phyloP scores from a whole-genome alignment of 2,888 invertebrate species.

The Cataglyphis albicans region DNA sequence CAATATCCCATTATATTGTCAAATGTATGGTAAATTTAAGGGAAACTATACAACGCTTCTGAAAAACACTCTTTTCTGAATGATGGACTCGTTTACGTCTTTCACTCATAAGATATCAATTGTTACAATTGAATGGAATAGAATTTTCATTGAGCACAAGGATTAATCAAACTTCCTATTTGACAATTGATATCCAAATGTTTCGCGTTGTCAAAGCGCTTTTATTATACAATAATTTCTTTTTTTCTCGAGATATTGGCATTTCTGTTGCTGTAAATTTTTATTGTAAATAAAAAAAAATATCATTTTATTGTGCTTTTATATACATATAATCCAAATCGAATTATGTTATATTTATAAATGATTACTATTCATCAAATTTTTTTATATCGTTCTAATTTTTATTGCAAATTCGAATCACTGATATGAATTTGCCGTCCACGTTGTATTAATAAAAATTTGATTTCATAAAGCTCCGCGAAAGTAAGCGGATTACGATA shows the following conservation, averaged over 20 bases:
- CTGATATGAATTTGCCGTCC: not conserved
- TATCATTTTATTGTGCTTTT: not conserved
- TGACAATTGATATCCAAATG: slow-evolving; percentile 21
- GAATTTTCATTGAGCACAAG: slow-evolving; percentile 41
- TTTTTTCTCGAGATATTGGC: not conserved
- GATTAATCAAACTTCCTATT: not conserved
- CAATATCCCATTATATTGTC: not conserved
- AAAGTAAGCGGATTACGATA: slow-evolving; percentile 37
- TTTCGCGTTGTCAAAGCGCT: not conserved
- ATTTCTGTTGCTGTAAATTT: not conserved
- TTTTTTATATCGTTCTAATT: not conserved
- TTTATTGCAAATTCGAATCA: not conserved
- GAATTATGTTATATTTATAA: not conserved
- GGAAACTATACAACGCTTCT: not conserved
- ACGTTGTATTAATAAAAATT: not conserved
- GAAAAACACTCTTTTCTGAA: not conserved
- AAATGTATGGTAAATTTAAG: not conserved
- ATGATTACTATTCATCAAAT: not conserved
- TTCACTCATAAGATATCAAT: slow-evolving; percentile 31
- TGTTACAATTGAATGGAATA: slow-evolving; percentile 27
- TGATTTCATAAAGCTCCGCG: not conserved
- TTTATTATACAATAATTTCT: not conserved
- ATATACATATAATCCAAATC: not conserved
- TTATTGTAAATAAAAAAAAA: slow-evolving; percentile 12
- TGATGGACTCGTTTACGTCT: not conserved